Conservation (phyloP, 1,140 invertebrate genomes). For the Aphaenogaster ashmeadi region DNA sequence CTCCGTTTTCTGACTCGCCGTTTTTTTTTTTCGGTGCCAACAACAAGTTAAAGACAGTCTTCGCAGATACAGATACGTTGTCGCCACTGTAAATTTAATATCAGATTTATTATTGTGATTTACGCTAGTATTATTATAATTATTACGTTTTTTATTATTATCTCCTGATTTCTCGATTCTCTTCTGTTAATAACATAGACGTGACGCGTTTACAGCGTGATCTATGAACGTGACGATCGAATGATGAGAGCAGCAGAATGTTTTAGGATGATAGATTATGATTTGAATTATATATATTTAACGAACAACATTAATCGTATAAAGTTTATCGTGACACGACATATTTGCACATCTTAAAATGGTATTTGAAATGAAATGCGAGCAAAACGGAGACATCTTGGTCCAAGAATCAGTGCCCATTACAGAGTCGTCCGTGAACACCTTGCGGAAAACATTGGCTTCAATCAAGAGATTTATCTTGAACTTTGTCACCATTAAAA, state of each 20-base stretch:
- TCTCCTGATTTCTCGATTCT: too few species aligned
- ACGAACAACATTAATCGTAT: background rate
- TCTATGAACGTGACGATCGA: background rate
- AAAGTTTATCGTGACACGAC: background rate
- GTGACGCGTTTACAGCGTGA: background rate
- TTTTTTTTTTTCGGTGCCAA: too few species aligned
- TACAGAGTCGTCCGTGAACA: too few species aligned
- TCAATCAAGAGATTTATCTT: background rate
- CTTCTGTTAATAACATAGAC: background rate
- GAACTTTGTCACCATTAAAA: conserved; percentile 19
- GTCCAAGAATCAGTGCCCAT: background rate
- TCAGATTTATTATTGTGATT: too few species aligned
- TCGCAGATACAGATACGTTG: too few species aligned
- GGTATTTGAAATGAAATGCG: background rate
- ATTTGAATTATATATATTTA: background rate
- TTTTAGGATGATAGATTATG: background rate
- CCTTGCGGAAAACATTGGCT: background rate
- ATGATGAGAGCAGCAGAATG: background rate
- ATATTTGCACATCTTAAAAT: background rate
- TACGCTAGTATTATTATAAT: too few species aligned
- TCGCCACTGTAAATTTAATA: too few species aligned
- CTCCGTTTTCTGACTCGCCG: too few species aligned
- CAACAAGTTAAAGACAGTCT: too few species aligned
- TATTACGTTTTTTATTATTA: too few species aligned
- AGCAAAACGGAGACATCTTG: background rate